Evolutionary conservation across 1,140 invertebrate species (phyloP).

Genomic region (Archegozetes longisetosus): DNA sequence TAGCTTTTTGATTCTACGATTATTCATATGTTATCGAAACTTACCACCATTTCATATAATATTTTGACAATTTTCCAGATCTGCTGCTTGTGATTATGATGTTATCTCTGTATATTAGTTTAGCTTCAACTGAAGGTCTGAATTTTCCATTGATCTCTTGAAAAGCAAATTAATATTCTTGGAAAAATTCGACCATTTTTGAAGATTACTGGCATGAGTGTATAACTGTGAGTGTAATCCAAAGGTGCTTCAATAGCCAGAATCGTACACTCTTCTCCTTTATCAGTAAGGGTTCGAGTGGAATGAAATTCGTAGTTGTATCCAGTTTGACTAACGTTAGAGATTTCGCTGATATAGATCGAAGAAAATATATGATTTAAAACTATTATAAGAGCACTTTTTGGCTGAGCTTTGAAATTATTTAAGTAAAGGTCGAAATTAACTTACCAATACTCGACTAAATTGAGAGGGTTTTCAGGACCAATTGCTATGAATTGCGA

Average conservation of each 20-base stretch:
- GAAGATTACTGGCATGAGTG: neutral
- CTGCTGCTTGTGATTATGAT: neutral
- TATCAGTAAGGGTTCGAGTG: neutral
- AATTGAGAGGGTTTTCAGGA: too few species aligned
- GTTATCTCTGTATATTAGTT: neutral
- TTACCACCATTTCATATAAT: neutral
- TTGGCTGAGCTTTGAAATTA: too few species aligned
- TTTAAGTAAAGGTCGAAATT: too few species aligned
- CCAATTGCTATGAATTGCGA: too few species aligned
- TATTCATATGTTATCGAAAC: neutral
- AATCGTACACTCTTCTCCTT: neutral
- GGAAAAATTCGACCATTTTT: neutral
- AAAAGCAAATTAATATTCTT: neutral
- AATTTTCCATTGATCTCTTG: conserved; percentile 1
- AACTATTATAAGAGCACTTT: too few species aligned
- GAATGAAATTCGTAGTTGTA: neutral
- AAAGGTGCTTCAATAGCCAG: neutral
- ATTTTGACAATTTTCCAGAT: neutral
- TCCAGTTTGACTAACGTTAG: neutral
- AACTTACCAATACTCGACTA: too few species aligned
- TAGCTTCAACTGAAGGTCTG: neutral
- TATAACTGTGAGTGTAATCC: conserved; percentile 2
- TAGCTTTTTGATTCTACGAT: neutral
- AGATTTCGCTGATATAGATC: neutral
- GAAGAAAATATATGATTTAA: too few species aligned